phyloP scores from a whole-genome alignment of 1,140 invertebrate genomes.

The Berghia stephanieae region DNA sequence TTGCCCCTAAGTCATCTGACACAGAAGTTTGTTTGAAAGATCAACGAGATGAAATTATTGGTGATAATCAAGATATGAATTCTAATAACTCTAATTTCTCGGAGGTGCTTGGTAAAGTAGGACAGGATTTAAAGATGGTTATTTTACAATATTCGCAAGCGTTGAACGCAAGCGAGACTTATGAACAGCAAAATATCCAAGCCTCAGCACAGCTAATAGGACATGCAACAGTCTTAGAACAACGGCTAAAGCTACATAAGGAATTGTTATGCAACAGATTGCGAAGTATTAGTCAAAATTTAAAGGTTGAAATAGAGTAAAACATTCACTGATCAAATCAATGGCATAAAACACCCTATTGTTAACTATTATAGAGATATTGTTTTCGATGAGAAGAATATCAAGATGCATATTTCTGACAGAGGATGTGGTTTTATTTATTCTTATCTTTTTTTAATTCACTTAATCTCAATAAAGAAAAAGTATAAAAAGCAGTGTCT shows the following conservation, averaged over 20 bases:
- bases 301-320: background rate
- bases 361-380: background rate
- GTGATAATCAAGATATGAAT: too few relatives aligned
- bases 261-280: slow-evolving; percentile 10
- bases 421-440: too few relatives aligned
- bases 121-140: too few relatives aligned
- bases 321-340: background rate
- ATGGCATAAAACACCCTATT: background rate
- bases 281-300: background rate
- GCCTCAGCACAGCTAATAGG: background rate
- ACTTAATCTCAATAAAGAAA: too few relatives aligned
- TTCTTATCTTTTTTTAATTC: too few relatives aligned
- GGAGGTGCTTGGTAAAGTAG: too few relatives aligned
- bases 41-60: too few relatives aligned
- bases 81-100: too few relatives aligned
- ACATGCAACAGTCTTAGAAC: background rate
- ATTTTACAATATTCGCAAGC: slow-evolving; percentile 19
- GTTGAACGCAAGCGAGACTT: slow-evolving; percentile 15
- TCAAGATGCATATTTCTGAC: too few relatives aligned
- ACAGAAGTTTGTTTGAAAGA: too few relatives aligned
- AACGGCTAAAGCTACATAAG: slow-evolving; percentile 8
- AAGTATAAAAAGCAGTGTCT: too few relatives aligned
- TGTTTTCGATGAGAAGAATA: background rate
- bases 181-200: slow-evolving; percentile 21
- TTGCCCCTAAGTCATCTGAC: too few relatives aligned